Conservation (phyloP, 92 coral and sea anemone species). For the Palythoa grandis region DNA sequence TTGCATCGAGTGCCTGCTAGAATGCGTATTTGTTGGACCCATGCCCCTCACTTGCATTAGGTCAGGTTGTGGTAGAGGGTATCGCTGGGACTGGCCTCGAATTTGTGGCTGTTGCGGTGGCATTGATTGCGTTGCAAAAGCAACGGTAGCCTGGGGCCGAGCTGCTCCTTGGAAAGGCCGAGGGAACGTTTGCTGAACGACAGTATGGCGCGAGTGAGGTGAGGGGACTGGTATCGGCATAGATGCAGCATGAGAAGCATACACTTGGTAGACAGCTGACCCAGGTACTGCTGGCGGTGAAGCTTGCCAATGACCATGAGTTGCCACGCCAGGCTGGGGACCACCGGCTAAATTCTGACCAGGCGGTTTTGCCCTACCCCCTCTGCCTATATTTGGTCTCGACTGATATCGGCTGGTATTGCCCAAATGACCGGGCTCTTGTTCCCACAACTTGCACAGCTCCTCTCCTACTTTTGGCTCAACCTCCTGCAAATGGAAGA, state of each 20-base stretch:
- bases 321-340: slow-evolving; percentile 47
- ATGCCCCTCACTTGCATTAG: slow-evolving; percentile 41
- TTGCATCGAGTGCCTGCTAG: slow-evolving; percentile 43
- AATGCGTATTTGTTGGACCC: slow-evolving; percentile 23
- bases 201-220: slow-evolving; percentile 75
- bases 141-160: slow-evolving; percentile 68
- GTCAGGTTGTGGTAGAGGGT: slow-evolving; percentile 23
- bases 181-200: slow-evolving; percentile 75
- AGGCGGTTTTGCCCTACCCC: slow-evolving; percentile 51
- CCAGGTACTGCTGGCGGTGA: slow-evolving; percentile 66
- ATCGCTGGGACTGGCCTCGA: slow-evolving; percentile 33
- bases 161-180: slow-evolving; percentile 68
- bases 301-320: slow-evolving; percentile 76
- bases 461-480: slow-evolving; percentile 94
- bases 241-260: slow-evolving; percentile 94
- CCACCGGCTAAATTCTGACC: slow-evolving; percentile 39
- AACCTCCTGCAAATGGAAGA: slow-evolving; percentile 69
- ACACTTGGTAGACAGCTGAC: slow-evolving; percentile 77
- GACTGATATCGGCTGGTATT: slow-evolving; percentile 53
- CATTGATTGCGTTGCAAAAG: slow-evolving; percentile 56
- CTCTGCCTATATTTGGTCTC: slow-evolving; percentile 50
- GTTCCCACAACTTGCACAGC: slow-evolving; percentile 91
- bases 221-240: slow-evolving; percentile 95
- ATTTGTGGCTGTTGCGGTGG: slow-evolving; percentile 19
- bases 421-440: slow-evolving; percentile 53